phyloP scores from a whole-genome alignment of 2,888 invertebrate species.

The Diplolepis rosae region DNA sequence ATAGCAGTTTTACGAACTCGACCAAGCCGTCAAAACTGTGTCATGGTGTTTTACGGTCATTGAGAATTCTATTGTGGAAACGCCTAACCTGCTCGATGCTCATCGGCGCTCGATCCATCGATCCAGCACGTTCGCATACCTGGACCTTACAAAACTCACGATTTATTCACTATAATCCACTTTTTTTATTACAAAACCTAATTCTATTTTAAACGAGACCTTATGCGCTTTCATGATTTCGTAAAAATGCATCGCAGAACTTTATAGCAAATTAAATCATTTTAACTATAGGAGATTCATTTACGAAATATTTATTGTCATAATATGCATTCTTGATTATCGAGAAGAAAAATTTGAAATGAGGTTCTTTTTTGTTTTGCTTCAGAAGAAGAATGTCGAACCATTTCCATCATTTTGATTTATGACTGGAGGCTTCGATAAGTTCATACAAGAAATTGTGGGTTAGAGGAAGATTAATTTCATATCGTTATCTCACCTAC shows the following conservation, averaged over 20 bases:
- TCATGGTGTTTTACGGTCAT: constrained; percentile 61
- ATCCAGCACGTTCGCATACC: background rate
- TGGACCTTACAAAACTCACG: background rate
- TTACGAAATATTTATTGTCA: too few species aligned
- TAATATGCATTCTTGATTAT: background rate
- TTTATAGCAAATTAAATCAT: too few species aligned
- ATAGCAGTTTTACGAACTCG: constrained; percentile 38
- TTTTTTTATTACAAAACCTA: too few species aligned
- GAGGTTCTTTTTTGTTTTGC: background rate
- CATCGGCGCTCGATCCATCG: background rate
- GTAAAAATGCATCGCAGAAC: too few species aligned
- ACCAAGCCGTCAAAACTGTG: constrained; percentile 56
- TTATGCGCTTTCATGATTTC: too few species aligned
- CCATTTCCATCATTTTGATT: background rate
- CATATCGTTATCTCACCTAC: background rate
- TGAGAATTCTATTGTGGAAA: constrained; percentile 40
- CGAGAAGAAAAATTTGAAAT: background rate
- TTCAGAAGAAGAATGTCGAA: background rate
- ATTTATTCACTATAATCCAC: too few species aligned
- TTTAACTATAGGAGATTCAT: too few species aligned
- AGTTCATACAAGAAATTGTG: background rate
- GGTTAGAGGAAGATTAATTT: background rate
- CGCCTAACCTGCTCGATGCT: background rate
- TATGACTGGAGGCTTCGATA: background rate
- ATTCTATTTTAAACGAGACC: too few species aligned